These are phyloP conservation scores for Danio albolineatus DNA, from an alignment of 2,797 vertebrate genomes.

Conservation along the genomic window DNA sequence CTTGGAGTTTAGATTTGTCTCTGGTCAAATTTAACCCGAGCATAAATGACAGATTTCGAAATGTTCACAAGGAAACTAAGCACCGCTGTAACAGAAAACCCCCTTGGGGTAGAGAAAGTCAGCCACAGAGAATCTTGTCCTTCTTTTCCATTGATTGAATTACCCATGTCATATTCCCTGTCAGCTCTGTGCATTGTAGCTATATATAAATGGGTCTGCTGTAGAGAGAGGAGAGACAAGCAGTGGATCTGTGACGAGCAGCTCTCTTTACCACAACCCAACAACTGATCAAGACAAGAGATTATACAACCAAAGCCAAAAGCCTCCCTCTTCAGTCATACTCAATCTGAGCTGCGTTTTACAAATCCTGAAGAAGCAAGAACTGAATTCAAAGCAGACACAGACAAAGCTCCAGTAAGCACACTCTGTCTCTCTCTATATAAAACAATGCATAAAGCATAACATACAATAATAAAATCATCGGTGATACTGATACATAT, in stretches of 20 bases:
- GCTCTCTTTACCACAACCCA: constrained; percentile 31
- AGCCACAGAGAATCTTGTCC: constrained; percentile 25
- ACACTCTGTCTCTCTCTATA: no score
- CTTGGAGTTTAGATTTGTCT: not conserved
- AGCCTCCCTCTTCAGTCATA: constrained; percentile 35
- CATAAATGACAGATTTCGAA: constrained; percentile 12
- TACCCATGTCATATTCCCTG: constrained; percentile 38
- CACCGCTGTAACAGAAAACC: not conserved
- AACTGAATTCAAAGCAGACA: constrained; percentile 28
- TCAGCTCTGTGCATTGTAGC: constrained; percentile 30
- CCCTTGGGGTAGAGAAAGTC: constrained; percentile 2
- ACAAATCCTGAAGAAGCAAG: constrained; percentile 27
- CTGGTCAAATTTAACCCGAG: not conserved
- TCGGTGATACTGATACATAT: no score
- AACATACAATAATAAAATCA: no score
- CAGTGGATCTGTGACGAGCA: constrained; percentile 34
- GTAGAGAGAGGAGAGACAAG: constrained; percentile 1
- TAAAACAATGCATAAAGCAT: no score
- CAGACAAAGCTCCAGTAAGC: not conserved
- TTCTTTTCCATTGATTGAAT: constrained; percentile 42
- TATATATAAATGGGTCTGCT: constrained; percentile 28
- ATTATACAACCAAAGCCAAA: constrained; percentile 42
- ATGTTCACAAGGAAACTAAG: not conserved
- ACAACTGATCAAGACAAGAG: constrained; percentile 46
- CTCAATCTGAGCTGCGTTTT: constrained; percentile 29